Conservation (phyloP, 2,113 vertebrate genomes). For the Dascyllus trimaculatus region DNA sequence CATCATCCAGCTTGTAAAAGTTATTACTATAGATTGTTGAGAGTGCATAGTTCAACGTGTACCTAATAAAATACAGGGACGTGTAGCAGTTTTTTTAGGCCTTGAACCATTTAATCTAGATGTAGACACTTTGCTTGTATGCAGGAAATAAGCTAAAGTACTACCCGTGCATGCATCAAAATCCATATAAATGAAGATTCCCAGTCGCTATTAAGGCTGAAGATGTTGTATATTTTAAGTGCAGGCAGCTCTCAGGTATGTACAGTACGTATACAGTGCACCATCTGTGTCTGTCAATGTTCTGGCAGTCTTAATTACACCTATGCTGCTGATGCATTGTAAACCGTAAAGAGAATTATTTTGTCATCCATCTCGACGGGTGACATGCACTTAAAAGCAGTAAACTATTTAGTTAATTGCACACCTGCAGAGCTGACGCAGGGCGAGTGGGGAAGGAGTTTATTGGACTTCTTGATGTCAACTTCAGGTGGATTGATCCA, state of each 20-base stretch:
- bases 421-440: slow-evolving; percentile 64
- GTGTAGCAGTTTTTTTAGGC: slow-evolving; percentile 8
- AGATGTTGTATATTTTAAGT: slow-evolving; percentile 12
- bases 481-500: slow-evolving; percentile 68
- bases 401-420: slow-evolving; percentile 69
- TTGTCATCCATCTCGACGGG: slow-evolving; percentile 64
- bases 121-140: background rate
- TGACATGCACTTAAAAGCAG: slow-evolving; percentile 67
- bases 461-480: slow-evolving; percentile 72
- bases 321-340: slow-evolving; percentile 45
- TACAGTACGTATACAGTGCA: slow-evolving; percentile 1
- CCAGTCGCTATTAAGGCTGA: slow-evolving; percentile 1
- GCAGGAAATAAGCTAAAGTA: slow-evolving; percentile 6
- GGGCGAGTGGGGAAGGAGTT: slow-evolving; percentile 62
- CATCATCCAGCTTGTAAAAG: slow-evolving; percentile 50
- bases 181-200: background rate
- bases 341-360: slow-evolving; percentile 64
- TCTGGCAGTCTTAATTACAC: slow-evolving; percentile 53
- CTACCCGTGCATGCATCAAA: background rate
- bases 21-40: slow-evolving; percentile 38
- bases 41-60: slow-evolving; percentile 13
- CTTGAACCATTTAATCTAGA: slow-evolving; percentile 23
- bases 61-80: slow-evolving; percentile 29
- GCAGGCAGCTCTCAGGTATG: slow-evolving; percentile 1
- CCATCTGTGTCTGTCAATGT: slow-evolving; percentile 51